Conservation (phyloP, 2,113 vertebrate species). For the Crotalus tigris region DNA sequence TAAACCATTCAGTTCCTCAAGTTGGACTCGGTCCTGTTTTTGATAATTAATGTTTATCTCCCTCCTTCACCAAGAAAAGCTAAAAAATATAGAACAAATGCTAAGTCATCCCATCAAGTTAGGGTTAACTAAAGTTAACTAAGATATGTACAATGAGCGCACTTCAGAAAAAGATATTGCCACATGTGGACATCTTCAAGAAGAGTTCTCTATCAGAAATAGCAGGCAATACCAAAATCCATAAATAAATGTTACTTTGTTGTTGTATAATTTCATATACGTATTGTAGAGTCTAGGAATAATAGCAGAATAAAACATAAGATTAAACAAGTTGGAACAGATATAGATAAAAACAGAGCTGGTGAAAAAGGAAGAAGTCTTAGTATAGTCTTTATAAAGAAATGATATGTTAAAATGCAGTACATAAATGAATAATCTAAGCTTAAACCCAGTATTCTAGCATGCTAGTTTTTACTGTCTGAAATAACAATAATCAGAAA, state of each 20-base stretch:
- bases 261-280: rapidly evolving
- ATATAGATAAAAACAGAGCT: not conserved
- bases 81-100: not conserved
- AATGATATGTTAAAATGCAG: conserved; percentile 44
- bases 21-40: no score
- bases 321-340: not conserved
- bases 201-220: not conserved
- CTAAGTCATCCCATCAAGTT: not conserved
- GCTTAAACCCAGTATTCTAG: conserved; percentile 62
- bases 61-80: no score
- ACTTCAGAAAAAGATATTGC: not conserved
- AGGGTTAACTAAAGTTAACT: not conserved
- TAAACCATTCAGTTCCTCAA: no score
- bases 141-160: not conserved
- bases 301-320: rapidly evolving
- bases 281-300: not conserved
- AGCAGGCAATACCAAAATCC: not conserved
- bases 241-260: not conserved
- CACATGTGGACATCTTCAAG: not conserved
- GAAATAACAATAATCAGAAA: conserved; percentile 67
- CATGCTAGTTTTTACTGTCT: conserved; percentile 60
- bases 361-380: conserved; percentile 38
- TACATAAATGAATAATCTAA: conserved; percentile 64
- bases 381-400: conserved; percentile 37
- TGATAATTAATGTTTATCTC: no score